Conservation (phyloP, 1,140 invertebrate species). For the Panagrolaimus sp. region DNA sequence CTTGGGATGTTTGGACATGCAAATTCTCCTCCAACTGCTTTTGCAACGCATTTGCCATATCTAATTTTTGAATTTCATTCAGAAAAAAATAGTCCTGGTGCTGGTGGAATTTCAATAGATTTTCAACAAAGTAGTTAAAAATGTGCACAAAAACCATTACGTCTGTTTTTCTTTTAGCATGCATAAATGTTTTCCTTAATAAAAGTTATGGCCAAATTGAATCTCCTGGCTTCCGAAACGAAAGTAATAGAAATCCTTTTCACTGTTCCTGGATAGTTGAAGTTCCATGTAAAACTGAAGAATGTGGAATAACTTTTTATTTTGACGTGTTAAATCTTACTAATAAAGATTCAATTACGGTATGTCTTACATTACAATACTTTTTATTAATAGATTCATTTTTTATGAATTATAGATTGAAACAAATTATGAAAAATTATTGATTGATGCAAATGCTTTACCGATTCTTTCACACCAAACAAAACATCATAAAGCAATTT, state of each 20-base stretch:
- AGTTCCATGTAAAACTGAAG: slow-evolving; percentile 8
- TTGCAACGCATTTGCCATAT: slow-evolving; percentile 16
- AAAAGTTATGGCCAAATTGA: slow-evolving; percentile 17
- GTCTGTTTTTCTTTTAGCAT: slow-evolving; percentile 24
- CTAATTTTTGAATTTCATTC: slow-evolving; percentile 22
- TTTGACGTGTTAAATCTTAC: slow-evolving; percentile 26
- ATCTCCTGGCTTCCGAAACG: slow-evolving; percentile 19
- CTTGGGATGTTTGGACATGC: slow-evolving; percentile 15
- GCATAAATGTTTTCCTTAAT: slow-evolving; percentile 13
- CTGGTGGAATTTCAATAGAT: slow-evolving; percentile 17
- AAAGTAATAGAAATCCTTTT: slow-evolving; percentile 13
- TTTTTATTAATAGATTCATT: not conserved
- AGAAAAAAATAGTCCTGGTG: slow-evolving; percentile 8
- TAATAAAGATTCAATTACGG: slow-evolving; percentile 20
- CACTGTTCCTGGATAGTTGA: slow-evolving; percentile 26
- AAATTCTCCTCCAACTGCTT: slow-evolving; percentile 18
- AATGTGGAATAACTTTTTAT: slow-evolving; percentile 21
- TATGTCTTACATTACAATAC: too few relatives aligned
- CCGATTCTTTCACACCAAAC: not conserved
- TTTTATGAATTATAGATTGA: not conserved
- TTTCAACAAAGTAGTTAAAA: slow-evolving; percentile 24
- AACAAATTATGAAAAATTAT: not conserved
- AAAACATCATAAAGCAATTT: not conserved
- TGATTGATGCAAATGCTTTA: not conserved
- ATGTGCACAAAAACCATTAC: slow-evolving; percentile 8